These are phyloP conservation scores for Pseudopleuronectes americanus DNA, from an alignment of 2,797 vertebrate genomes.

Conservation along the genomic window DNA sequence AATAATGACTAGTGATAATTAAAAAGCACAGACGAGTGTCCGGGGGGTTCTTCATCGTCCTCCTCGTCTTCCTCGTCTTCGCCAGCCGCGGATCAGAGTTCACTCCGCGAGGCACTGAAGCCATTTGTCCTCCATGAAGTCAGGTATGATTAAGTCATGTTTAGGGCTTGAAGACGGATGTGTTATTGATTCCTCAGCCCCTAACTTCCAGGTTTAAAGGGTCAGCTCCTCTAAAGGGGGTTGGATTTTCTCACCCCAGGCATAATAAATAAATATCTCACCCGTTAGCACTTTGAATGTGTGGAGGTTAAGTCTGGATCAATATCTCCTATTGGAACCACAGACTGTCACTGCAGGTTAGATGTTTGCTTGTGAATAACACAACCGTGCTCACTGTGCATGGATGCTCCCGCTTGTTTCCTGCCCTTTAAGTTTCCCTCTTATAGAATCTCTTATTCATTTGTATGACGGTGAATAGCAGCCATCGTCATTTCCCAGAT, in stretches of 20 bases:
- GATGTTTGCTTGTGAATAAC: conserved; percentile 16
- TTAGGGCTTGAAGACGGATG: conserved; percentile 7
- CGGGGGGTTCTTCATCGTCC: neutral
- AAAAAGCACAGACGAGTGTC: neutral
- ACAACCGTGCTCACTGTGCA: conserved; percentile 26
- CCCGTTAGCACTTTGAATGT: conserved; percentile 25
- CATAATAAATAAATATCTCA: conserved; percentile 40
- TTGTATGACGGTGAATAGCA: no score
- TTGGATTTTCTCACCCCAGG: conserved; percentile 28
- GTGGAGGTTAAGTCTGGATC: conserved; percentile 36
- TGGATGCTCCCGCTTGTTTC: neutral
- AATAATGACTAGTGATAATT: neutral
- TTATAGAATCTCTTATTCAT: no score
- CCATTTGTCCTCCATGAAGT: neutral
- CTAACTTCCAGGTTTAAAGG: conserved; percentile 14
- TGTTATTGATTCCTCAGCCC: conserved; percentile 17
- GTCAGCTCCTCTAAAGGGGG: conserved; percentile 7
- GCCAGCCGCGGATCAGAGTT: neutral
- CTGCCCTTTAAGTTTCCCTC: no score
- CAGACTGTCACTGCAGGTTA: conserved; percentile 37
- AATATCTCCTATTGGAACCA: conserved; percentile 48
- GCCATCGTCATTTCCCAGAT: no score
- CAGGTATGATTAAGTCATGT: neutral
- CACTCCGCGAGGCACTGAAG: neutral
- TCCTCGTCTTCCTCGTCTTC: no score